These are phyloP conservation scores for Lepidonotus clava DNA, from an alignment of 2,888 invertebrate species.

Conservation along the genomic window DNA sequence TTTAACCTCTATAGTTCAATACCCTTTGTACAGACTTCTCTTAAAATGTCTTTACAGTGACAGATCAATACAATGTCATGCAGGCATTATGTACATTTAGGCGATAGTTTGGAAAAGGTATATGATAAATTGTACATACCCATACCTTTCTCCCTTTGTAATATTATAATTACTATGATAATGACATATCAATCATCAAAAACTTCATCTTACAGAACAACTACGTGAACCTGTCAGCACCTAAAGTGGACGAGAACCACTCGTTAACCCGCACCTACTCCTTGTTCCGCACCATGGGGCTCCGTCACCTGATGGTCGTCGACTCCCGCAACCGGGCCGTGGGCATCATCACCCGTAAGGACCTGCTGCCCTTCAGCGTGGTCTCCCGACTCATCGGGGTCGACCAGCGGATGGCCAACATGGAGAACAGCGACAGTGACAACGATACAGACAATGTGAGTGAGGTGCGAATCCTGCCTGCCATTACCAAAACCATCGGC, in stretches of 20 bases:
- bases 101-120: too few species aligned
- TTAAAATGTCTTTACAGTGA: too few species aligned
- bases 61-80: too few species aligned
- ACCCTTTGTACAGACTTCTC: too few species aligned
- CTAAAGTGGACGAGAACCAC: slow-evolving; percentile 71
- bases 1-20: too few species aligned
- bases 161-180: too few species aligned
- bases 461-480: not conserved
- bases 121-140: too few species aligned
- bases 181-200: too few species aligned
- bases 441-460: not conserved
- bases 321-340: slow-evolving; percentile 72
- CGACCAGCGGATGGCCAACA: not conserved
- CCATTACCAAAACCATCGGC: not conserved
- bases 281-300: slow-evolving; percentile 75
- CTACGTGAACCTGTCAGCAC: slow-evolving; percentile 74
- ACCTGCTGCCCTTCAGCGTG: slow-evolving; percentile 72
- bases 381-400: slow-evolving; percentile 4
- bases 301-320: slow-evolving; percentile 75
- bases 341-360: slow-evolving; percentile 77
- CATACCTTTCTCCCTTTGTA: too few species aligned
- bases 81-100: too few species aligned
- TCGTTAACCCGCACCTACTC: slow-evolving; percentile 75
- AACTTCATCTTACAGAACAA: slow-evolving; percentile 63
- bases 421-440: slow-evolving; percentile 21